phyloP scores from a whole-genome alignment of 2,113 vertebrate species.

The Xiphorhynchus elegans region DNA sequence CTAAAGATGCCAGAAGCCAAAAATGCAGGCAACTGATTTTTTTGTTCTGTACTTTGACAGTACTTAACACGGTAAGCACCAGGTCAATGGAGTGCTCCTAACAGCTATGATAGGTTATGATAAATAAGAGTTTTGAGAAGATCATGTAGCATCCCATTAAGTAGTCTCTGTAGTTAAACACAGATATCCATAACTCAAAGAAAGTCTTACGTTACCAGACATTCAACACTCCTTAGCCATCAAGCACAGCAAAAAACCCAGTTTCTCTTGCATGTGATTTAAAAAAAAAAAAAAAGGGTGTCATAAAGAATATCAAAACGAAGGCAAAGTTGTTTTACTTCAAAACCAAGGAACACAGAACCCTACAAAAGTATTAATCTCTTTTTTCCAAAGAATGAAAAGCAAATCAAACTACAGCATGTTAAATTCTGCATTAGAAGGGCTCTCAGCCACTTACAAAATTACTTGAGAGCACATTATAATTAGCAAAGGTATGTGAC shows the following conservation, averaged over 20 bases:
- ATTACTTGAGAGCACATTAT: conserved; percentile 65
- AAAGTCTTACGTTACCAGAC: not conserved
- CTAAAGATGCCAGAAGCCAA: not conserved
- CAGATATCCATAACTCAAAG: conserved; percentile 2
- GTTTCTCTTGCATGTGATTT: not conserved
- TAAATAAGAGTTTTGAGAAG: not conserved
- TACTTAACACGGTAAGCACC: not conserved
- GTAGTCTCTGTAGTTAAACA: not conserved
- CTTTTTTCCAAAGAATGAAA: not conserved
- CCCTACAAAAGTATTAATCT: not conserved
- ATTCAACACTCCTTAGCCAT: not conserved
- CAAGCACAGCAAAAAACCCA: not conserved
- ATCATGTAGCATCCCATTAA: not conserved
- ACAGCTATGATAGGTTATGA: not conserved
- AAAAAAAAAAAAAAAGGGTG: not conserved
- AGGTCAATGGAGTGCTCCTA: not conserved
- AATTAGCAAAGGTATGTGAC: conserved; percentile 71
- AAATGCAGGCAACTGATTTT: not conserved
- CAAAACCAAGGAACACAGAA: not conserved
- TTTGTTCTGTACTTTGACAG: not conserved
- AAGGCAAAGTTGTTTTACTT: not conserved
- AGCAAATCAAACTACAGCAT: conserved; percentile 15
- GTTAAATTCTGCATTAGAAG: conserved; percentile 36
- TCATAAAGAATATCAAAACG: not conserved
- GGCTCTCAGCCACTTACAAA: conserved; percentile 57